Conservation (phyloP, 2,888 invertebrate species). For the Erynnis tages region DNA sequence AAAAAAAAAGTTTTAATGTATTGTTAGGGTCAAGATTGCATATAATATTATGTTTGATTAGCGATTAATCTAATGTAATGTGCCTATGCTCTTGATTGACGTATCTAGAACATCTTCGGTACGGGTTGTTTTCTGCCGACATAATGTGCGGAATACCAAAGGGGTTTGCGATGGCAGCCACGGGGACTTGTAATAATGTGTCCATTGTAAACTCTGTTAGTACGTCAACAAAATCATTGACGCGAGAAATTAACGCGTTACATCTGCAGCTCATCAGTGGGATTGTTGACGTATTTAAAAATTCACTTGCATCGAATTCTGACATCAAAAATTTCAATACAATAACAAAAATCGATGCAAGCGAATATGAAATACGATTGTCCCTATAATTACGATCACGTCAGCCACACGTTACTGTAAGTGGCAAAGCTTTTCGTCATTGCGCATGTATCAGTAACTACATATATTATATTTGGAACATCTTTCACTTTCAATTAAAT, state of each 20-base stretch:
- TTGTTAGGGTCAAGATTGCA: conserved; percentile 66
- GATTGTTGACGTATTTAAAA: conserved; percentile 2
- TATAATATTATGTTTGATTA: conserved; percentile 77
- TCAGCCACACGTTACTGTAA: conserved; percentile 50
- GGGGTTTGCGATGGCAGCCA: conserved; percentile 45
- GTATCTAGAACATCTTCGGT: conserved; percentile 55
- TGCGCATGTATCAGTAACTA: conserved; percentile 50
- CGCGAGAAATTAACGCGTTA: neutral
- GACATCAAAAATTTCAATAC: neutral
- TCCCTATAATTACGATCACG: conserved; percentile 39
- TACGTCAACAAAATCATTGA: conserved; percentile 42
- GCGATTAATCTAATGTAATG: conserved; percentile 72
- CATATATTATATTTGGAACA: conserved; percentile 51
- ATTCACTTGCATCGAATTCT: conserved; percentile 15
- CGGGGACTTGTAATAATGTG: conserved; percentile 48
- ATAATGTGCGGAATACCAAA: conserved; percentile 43
- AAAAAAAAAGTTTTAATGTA: conserved; percentile 56
- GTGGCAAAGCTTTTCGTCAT: conserved; percentile 63
- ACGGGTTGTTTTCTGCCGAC: conserved; percentile 40
- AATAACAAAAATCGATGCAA: conserved; percentile 28
- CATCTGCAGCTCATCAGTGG: neutral
- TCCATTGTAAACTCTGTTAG: conserved; percentile 47
- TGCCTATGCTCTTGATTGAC: conserved; percentile 67
- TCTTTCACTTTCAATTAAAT: conserved; percentile 46
- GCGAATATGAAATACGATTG: conserved; percentile 21